These are phyloP conservation scores for Whitmania pigra DNA, from an alignment of 1,140 invertebrate genomes.

Conservation along the genomic window DNA sequence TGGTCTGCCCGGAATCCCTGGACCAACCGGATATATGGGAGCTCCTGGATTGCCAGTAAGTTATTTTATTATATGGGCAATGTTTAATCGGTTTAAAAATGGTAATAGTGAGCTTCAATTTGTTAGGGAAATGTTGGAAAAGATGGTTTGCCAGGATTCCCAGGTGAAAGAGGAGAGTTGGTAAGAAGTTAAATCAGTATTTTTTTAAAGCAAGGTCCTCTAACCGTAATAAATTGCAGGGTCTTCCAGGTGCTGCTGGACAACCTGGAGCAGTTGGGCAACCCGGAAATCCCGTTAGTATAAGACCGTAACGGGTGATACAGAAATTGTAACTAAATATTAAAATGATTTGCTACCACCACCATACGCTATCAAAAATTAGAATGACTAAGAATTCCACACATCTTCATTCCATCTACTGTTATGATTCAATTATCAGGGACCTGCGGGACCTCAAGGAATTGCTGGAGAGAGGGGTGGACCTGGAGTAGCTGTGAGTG, in stretches of 20 bases:
- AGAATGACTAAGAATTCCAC: not conserved
- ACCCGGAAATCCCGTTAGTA: slow-evolving; percentile 50
- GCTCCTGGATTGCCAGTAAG: slow-evolving; percentile 29
- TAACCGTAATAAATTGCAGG: slow-evolving; percentile 22
- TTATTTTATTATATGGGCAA: slow-evolving; percentile 9
- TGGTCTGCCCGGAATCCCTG: slow-evolving; percentile 43
- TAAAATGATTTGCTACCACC: not conserved
- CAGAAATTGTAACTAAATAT: not conserved
- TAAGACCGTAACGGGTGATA: not conserved
- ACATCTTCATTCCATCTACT: too few species aligned
- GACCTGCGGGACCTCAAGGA: slow-evolving; percentile 42
- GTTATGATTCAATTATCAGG: slow-evolving; percentile 8
- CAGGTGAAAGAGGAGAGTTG: slow-evolving; percentile 24
- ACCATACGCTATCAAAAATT: not conserved
- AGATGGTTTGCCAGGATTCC: slow-evolving; percentile 24
- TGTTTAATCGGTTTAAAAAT: not conserved
- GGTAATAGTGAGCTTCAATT: not conserved
- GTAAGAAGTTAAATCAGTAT: slow-evolving; percentile 15
- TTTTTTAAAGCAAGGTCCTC: slow-evolving; percentile 1
- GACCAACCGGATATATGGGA: slow-evolving; percentile 39
- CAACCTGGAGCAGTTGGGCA: slow-evolving; percentile 54
- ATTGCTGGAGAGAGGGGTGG: slow-evolving; percentile 52
- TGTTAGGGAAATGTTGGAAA: slow-evolving; percentile 25
- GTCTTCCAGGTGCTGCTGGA: slow-evolving; percentile 52
- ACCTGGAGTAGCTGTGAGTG: slow-evolving; percentile 32